phyloP scores from a whole-genome alignment of 2,113 vertebrate genomes.

The Ariopsis seemanni region DNA sequence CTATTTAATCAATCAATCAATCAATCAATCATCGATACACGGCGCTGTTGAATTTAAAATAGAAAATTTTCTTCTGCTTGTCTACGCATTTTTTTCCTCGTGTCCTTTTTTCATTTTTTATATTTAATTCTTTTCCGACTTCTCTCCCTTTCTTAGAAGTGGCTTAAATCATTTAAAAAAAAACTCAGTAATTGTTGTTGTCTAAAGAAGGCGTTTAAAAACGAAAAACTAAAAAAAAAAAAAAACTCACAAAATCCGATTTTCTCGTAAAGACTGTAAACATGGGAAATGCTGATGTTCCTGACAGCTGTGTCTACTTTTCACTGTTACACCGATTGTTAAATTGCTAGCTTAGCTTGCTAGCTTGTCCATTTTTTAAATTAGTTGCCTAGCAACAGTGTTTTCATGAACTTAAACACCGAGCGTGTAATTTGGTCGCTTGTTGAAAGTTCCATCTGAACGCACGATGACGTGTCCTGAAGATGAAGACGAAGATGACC shows the following conservation, averaged over 20 bases:
- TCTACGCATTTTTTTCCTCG: not conserved
- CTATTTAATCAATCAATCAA: too few species aligned
- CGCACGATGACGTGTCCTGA: not conserved
- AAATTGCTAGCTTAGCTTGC: not conserved
- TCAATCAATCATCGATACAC: too few species aligned
- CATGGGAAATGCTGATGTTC: not conserved
- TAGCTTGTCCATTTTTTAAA: not conserved
- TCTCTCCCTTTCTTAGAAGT: not conserved
- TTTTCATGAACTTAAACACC: not conserved
- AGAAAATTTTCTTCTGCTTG: too few species aligned
- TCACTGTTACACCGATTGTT: not conserved
- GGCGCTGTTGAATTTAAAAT: not conserved
- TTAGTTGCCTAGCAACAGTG: not conserved
- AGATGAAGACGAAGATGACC: not conserved
- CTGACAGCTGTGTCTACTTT: too few species aligned
- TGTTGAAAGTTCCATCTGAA: not conserved
- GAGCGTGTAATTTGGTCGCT: not conserved
- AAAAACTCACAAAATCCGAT: too few species aligned
- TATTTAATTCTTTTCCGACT: not conserved
- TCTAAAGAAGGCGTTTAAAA: not conserved
- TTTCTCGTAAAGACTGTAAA: not conserved
- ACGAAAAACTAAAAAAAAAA: not conserved
- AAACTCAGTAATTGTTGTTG: too few species aligned
- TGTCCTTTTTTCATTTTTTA: not conserved
- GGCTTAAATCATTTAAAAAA: not conserved